Evolutionary conservation across 2,113 vertebrate species (phyloP), one percentile per base, ranked within the genome.

Genomic region (Trematocara nigrifrons): DNA sequence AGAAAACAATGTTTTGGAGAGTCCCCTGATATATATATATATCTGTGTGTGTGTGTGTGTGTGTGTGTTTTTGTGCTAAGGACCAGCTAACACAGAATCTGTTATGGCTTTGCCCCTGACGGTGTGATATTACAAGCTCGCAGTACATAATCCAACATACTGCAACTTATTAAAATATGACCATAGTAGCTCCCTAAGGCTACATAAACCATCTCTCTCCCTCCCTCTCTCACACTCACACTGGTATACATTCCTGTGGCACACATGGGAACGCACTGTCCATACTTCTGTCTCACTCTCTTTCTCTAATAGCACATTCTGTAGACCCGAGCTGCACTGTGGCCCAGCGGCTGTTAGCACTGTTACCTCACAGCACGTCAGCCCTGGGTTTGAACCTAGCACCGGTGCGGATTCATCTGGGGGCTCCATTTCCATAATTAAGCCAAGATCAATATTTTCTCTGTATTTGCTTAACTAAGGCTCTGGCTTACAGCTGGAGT

Each of bases 101-200:
- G 87, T 93, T 91, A 59, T 80, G 92, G 89, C 93, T 94, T 91
- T 93, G 85, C 87, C 92, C 57, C 91, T 86, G 92, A 88, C 69
- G 87, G 91, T 94, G 93, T 93, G 92, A 95, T 95, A 90, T 95
- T 95, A 95, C 93, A 94, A 92, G 91, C 93, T 93, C 87, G 83
- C 92, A 92, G 91, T 91, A 95, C 92, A 93, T 94, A 92, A 95
- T 93, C 91, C 92, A 91, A 94, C 93, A 93, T 89, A 93, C 86
- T 92, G 90, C 64, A 71, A 92, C 93, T 94, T 95, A 95, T 95
- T 95, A 95, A 95, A 95, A 94, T 94, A 94, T 94, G 94, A 92
- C 92, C 94, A 91, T 93, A 94, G 92, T 87, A 85, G 91, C 92
- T 94, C 95, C 93, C 94, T 6, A 4, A 92, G 93, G 92, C 83